Percentiles rank a stretch among this genome's conserved stretches.
Conservation (phyloP, 2,888 invertebrate genomes). For the Leucania comma region DNA sequence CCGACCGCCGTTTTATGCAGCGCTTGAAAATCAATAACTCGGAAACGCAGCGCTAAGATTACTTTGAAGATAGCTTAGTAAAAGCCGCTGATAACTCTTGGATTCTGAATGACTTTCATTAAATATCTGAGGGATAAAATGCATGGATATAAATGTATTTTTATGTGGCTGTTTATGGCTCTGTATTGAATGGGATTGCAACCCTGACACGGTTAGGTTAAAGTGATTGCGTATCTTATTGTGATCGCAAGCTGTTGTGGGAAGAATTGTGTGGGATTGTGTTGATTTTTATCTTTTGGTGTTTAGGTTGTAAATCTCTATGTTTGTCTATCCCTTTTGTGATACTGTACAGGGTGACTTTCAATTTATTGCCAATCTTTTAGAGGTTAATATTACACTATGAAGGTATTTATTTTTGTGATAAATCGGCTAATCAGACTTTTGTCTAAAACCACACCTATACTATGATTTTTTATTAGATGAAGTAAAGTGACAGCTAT, state of each 20-base stretch:
- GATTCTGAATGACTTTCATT: constrained; percentile 49
- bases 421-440: too few relatives aligned
- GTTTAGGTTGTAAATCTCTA: neutral
- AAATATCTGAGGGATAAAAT: constrained; percentile 43
- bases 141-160: constrained; percentile 47
- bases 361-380: too few relatives aligned
- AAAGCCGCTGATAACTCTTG: constrained; percentile 47
- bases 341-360: too few relatives aligned
- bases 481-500: too few relatives aligned
- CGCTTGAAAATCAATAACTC: constrained; percentile 55
- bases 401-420: neutral
- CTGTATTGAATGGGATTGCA: constrained; percentile 41
- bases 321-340: neutral
- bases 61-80: constrained; percentile 48
- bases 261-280: constrained; percentile 13
- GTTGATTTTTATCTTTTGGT: constrained; percentile 14
- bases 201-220: constrained; percentile 46
- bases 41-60: constrained; percentile 55
- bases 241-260: constrained; percentile 9
- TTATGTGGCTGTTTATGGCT: constrained; percentile 39
- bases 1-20: constrained; percentile 36
- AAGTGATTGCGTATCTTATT: constrained; percentile 38
- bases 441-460: too few relatives aligned
- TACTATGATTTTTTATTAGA: too few relatives aligned
- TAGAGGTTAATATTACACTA: too few relatives aligned